Percentiles rank a stretch among this genome's conserved stretches.
Conservation (phyloP, 1,140 invertebrate species). For the roundworm (Caenorhabditis elegans) region WBcel235 BX284606.5:14060501-14061000, state of each 20-base stretch:
- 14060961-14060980: conserved; percentile 33
- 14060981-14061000: conserved; percentile 34
- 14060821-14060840: conserved; percentile 2
- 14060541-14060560: background rate
- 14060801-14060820: conserved; percentile 47
- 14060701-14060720: too few relatives aligned
- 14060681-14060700: background rate
- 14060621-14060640: background rate
- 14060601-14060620: conserved; percentile 39
- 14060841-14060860: too few relatives aligned
- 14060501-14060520: conserved; percentile 13
- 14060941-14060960: too few relatives aligned
- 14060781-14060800: conserved; percentile 59
- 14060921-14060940: too few relatives aligned
- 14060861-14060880: too few relatives aligned
- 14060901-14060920: too few relatives aligned
- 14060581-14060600: conserved; percentile 27
- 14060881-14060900: too few relatives aligned
- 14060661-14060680: background rate
- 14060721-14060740: background rate
- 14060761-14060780: conserved; percentile 17
- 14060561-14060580: background rate
- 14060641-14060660: background rate
- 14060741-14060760: background rate
- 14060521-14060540: conserved; percentile 3